These are phyloP conservation scores for Chaetodon trifascialis DNA, from an alignment of 2,113 vertebrate genomes.

Conservation along the genomic window DNA sequence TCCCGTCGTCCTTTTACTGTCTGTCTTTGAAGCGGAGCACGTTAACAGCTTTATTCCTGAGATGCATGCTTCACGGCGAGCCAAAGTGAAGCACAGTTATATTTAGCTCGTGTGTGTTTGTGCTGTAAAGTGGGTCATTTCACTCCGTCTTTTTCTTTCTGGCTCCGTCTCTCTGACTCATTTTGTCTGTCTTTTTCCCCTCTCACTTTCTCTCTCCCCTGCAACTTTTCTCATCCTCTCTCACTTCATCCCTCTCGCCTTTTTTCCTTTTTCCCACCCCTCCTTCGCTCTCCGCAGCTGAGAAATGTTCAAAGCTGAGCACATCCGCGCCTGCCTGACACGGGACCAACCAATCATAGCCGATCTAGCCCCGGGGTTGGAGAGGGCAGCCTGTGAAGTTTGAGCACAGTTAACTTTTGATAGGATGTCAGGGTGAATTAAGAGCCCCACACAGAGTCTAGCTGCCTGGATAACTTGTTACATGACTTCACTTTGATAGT, in stretches of 20 bases:
- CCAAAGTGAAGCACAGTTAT: conserved; percentile 60
- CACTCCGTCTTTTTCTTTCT: conserved; percentile 34
- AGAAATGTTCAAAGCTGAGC: conserved; percentile 61
- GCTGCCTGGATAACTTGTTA: conserved; percentile 25
- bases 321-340: conserved; percentile 50
- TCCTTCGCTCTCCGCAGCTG: conserved; percentile 15
- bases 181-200: conserved; percentile 31
- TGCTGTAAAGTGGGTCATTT: conserved; percentile 74
- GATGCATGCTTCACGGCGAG: conserved; percentile 43
- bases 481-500: conserved; percentile 41
- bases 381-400: conserved; percentile 52
- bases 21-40: conserved; percentile 65
- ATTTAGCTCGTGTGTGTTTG: conserved; percentile 64
- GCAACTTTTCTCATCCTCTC: conserved; percentile 22
- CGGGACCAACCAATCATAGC: conserved; percentile 33
- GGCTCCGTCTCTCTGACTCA: conserved; percentile 45
- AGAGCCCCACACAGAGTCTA: conserved; percentile 15
- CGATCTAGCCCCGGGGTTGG: conserved; percentile 27
- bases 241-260: not conserved
- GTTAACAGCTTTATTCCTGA: conserved; percentile 47
- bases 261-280: not conserved
- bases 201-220: conserved; percentile 19
- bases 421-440: conserved; percentile 71
- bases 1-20: conserved; percentile 57
- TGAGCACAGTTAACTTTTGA: conserved; percentile 67